Percentiles rank a stretch among this genome's conserved stretches.
phyloP scores from a whole-genome alignment of 1,140 invertebrate genomes.

The Trachymyrmex cornetzi region DNA sequence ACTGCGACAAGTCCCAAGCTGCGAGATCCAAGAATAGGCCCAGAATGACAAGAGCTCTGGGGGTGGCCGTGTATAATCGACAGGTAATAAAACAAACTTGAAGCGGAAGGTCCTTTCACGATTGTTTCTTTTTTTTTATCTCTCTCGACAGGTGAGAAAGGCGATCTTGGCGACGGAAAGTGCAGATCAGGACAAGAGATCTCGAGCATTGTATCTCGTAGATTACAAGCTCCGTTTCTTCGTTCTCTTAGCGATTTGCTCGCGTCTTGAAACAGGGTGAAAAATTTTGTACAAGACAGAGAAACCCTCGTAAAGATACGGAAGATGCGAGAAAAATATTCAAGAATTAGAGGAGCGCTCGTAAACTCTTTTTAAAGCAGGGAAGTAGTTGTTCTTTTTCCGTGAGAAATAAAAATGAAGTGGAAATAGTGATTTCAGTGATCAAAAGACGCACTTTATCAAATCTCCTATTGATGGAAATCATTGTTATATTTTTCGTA shows the following conservation, averaged over 20 bases:
- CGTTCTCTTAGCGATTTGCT: slow-evolving; percentile 27
- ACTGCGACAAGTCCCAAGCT: slow-evolving; percentile 41
- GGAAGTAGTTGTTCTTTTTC: background rate
- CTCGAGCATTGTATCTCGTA: slow-evolving; percentile 40
- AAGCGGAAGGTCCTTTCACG: background rate
- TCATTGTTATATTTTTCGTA: background rate
- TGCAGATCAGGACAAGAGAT: slow-evolving; percentile 54
- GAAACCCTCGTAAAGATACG: slow-evolving; percentile 35
- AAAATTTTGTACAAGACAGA: background rate
- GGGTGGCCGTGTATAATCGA: slow-evolving; percentile 69
- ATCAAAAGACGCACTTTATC: slow-evolving; percentile 4
- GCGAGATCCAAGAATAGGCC: slow-evolving; percentile 44
- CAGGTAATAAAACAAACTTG: slow-evolving; percentile 61
- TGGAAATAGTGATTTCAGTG: background rate
- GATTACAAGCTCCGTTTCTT: slow-evolving; percentile 49
- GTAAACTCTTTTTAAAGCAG: slow-evolving; percentile 31
- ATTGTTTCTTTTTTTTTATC: background rate
- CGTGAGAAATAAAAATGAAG: background rate
- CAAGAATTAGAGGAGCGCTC: slow-evolving; percentile 11
- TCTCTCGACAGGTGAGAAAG: slow-evolving; percentile 56
- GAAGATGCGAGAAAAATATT: slow-evolving; percentile 38
- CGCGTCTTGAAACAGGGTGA: background rate
- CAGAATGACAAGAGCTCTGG: background rate
- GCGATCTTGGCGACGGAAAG: slow-evolving; percentile 28
- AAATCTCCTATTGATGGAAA: background rate